phyloP scores from a whole-genome alignment of 2,888 invertebrate species.

The Agonum fuliginosum region DNA sequence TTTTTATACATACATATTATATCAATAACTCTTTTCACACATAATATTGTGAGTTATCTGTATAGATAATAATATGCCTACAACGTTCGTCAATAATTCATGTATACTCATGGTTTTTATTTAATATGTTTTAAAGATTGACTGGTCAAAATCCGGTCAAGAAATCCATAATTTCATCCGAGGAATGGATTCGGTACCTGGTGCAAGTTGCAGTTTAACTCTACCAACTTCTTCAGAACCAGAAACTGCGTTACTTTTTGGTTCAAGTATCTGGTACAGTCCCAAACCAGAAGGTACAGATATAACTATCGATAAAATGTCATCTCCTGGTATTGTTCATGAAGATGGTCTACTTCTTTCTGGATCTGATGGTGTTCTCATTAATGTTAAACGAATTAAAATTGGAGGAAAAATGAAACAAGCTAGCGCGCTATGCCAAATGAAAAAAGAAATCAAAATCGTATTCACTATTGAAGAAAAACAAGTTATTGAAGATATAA shows the following conservation, averaged over 20 bases:
- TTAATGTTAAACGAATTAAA: constrained; percentile 73
- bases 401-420: constrained; percentile 79
- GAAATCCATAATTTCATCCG: constrained; percentile 95
- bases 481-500: constrained; percentile 78
- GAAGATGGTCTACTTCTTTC: constrained; percentile 86
- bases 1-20: neutral
- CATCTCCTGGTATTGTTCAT: constrained; percentile 82
- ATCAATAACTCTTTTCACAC: neutral
- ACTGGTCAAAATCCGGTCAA: constrained; percentile 81
- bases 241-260: constrained; percentile 85
- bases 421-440: constrained; percentile 86
- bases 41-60: too few species aligned
- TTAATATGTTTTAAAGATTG: constrained; percentile 74
- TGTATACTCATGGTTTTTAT: neutral
- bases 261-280: constrained; percentile 83
- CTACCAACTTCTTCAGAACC: constrained; percentile 72
- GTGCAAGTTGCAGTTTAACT: constrained; percentile 79
- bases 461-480: constrained; percentile 86
- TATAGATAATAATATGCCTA: too few species aligned
- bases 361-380: constrained; percentile 86
- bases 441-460: constrained; percentile 74
- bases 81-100: constrained; percentile 23
- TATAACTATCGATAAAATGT: constrained; percentile 78
- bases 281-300: constrained; percentile 75
- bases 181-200: constrained; percentile 95